Evolutionary conservation across 1,140 invertebrate species (phyloP), one percentile per base, ranked within the genome.

Genomic region (Lerema accius): DNA sequence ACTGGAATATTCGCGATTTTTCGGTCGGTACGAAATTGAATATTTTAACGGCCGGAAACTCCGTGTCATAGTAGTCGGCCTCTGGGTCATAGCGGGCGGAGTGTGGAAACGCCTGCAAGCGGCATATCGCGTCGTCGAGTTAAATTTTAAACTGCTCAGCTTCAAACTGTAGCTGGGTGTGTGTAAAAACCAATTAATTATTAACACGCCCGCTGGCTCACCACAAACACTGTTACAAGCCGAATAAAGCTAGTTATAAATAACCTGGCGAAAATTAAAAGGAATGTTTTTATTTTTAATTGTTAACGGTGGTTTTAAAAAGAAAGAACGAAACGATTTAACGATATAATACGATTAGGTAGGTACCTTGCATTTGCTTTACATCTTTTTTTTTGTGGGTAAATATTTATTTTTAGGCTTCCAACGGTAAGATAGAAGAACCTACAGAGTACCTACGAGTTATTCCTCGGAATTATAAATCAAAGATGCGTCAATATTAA

Each of bases 181-280:
- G 72, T 74, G 75, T 69, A 67, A 71, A 76, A 73, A 71, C 78
- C 69, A 69, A 79, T 83, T 80, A 78, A 79, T 83, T 76, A 81
- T 83, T 83, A 67, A 80, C 60, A 65, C 17, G 37, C 17, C 28
- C 50, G 32, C 49, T 40, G 49, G 49, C 49, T 23, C 37, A 39
- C 37, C 49, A 19, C 49, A 19, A 56, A 64, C 67, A 63, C 28
- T 15, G 28, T 17, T 50, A 11, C 49, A 53, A 39, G 16, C 49
- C n/a, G 32, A 39, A 11, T 11, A 40, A 15, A 3, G 16, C 16
- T 35, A 10, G 11, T 35, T 35, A 16, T 35, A 50, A 50, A 17
- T 14, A 1, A 16, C 0, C 32, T 9, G 14, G 14, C 11, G 13
- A 28, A 48, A 48, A 15, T 15, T 42, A 16, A 42, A 42, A 42